Conservation (phyloP, 1,140 invertebrate genomes). For the Belonocnema kinseyi region DNA sequence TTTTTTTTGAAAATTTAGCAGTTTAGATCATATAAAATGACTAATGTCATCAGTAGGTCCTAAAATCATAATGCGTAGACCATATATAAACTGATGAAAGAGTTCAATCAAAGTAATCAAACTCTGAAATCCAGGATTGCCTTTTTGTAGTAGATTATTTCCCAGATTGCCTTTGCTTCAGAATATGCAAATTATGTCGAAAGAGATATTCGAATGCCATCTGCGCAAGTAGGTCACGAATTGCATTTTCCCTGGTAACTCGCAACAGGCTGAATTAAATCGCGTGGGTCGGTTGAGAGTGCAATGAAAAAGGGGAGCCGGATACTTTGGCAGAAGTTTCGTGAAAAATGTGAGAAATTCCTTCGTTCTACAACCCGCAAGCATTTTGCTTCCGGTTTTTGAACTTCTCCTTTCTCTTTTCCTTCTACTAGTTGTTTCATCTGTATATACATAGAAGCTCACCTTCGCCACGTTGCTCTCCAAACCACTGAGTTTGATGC, state of each 20-base stretch:
- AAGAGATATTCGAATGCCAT: slow-evolving; percentile 19
- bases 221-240: slow-evolving; percentile 3
- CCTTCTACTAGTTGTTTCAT: background rate
- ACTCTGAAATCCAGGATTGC: too few relatives aligned
- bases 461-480: background rate
- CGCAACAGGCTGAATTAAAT: slow-evolving; percentile 30
- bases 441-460: slow-evolving; percentile 28
- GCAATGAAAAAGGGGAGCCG: slow-evolving; percentile 27
- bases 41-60: too few relatives aligned
- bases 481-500: background rate
- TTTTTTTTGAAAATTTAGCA: too few relatives aligned
- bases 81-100: too few relatives aligned
- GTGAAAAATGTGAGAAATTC: slow-evolving; percentile 30
- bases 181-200: slow-evolving; percentile 13
- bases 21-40: too few relatives aligned
- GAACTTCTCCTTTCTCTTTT: slow-evolving; percentile 25
- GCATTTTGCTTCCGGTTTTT: slow-evolving; percentile 32
- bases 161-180: background rate
- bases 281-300: slow-evolving; percentile 6
- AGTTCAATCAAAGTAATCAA: background rate
- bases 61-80: too few relatives aligned
- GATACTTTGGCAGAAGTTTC: slow-evolving; percentile 30
- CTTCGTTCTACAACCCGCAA: slow-evolving; percentile 9
- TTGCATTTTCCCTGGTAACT: slow-evolving; percentile 15
- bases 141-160: too few relatives aligned